Conservation (phyloP, 1,140 invertebrate genomes). For the Oreohelix idahoensis region DNA sequence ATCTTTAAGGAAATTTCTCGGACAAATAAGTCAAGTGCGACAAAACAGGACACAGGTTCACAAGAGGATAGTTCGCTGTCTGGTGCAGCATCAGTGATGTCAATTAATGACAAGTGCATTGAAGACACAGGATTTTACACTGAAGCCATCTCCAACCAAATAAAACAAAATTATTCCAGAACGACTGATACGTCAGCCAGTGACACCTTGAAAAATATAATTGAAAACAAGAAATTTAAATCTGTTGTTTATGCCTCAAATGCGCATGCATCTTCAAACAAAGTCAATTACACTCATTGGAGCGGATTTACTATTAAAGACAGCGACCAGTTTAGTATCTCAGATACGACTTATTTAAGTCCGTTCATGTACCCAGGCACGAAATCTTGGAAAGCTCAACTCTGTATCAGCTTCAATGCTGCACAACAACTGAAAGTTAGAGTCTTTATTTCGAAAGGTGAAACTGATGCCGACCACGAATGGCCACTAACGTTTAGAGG, state of each 20-base stretch:
- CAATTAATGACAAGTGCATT: neutral
- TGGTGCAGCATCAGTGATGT: neutral
- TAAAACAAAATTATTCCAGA: neutral
- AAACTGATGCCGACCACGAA: neutral
- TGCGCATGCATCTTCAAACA: no score
- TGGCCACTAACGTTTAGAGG: neutral
- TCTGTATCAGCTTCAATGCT: neutral
- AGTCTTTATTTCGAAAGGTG: neutral
- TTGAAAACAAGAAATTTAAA: neutral
- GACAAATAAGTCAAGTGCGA: no score
- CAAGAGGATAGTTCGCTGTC: no score
- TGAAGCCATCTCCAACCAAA: neutral
- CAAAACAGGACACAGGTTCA: no score
- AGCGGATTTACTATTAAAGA: neutral
- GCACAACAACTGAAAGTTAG: neutral
- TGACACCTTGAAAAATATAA: neutral
- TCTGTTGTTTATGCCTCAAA: neutral
- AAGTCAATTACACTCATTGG: neutral
- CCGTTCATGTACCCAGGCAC: neutral
- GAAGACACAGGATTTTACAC: neutral
- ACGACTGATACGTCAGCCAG: neutral
- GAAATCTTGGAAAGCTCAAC: neutral
- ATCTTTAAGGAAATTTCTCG: no score
- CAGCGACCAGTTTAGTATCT: neutral
- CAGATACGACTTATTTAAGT: neutral